Evolutionary conservation across 2,113 vertebrate genomes (phyloP).

Genomic region (Climacteris rufus): DNA sequence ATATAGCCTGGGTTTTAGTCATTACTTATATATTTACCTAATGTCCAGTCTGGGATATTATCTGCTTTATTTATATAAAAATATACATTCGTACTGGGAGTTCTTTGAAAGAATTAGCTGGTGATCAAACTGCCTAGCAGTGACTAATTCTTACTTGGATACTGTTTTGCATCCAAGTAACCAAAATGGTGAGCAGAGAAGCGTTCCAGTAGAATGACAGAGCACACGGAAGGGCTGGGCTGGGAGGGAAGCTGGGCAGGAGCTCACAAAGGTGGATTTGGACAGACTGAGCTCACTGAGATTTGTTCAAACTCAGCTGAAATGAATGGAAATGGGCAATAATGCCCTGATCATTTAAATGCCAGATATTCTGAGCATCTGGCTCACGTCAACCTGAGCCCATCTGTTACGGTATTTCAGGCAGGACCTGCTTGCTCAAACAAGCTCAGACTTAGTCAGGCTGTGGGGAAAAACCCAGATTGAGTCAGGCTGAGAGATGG

Average conservation of each 20-base stretch:
- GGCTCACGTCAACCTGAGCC: not conserved
- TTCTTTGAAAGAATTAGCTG: not conserved
- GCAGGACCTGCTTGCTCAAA: not conserved
- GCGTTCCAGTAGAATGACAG: not conserved
- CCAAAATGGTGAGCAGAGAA: not conserved
- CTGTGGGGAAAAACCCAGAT: not conserved
- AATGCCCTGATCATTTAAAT: not conserved
- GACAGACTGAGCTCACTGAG: not conserved
- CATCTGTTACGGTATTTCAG: not conserved
- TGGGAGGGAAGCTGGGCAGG: not conserved
- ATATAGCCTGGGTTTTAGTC: not conserved
- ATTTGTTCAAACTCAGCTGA: not conserved
- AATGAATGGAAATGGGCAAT: not conserved
- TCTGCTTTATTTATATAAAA: not conserved
- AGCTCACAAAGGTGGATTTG: not conserved
- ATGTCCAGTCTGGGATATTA: not conserved
- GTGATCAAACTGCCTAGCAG: not conserved
- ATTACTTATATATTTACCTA: not conserved
- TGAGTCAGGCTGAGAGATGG: not conserved
- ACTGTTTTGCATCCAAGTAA: not conserved
- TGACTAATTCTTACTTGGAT: not conserved
- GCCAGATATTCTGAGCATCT: not conserved
- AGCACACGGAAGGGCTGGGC: not conserved
- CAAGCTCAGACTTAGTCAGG: not conserved
- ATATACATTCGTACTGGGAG: not conserved